These are phyloP conservation scores for Esperia sulphurella DNA, from an alignment of 2,888 invertebrate genomes.

Conservation along the genomic window DNA sequence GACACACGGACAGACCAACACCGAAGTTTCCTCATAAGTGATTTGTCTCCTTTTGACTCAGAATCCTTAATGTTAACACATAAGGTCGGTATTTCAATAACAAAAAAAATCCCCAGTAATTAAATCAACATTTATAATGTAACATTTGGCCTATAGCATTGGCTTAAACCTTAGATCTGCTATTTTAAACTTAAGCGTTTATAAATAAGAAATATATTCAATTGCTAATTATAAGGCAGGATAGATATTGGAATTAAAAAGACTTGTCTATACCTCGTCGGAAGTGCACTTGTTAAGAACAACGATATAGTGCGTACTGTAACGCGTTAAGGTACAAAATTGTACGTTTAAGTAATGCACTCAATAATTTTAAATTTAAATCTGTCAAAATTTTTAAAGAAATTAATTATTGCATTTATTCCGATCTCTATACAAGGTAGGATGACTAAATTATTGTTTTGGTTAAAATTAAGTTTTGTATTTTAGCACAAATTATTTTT, in stretches of 20 bases:
- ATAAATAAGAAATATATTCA: conserved; percentile 8
- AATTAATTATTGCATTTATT: conserved; percentile 13
- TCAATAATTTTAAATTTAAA: not conserved
- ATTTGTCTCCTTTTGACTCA: no score
- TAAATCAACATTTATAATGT: no score
- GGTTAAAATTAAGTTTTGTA: not conserved
- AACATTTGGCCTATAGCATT: not conserved
- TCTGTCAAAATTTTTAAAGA: not conserved
- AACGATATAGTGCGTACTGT: conserved; percentile 34
- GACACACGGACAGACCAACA: no score
- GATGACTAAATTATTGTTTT: not conserved
- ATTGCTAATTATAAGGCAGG: conserved; percentile 15
- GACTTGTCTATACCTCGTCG: conserved; percentile 22
- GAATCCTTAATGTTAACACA: no score
- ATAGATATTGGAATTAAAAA: conserved; percentile 19
- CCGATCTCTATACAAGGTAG: conserved; percentile 12
- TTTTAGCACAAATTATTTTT: conserved; percentile 2
- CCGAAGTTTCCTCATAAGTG: no score
- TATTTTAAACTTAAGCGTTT: not conserved
- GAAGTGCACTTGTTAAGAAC: conserved; percentile 42
- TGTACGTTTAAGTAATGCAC: not conserved
- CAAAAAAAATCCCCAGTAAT: no score
- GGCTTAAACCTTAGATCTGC: not conserved
- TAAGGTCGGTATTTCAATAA: no score
- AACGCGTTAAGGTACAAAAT: conserved; percentile 22